phyloP scores from a whole-genome alignment of 1,140 invertebrate genomes.

The Philopotamus ludificatus region DNA sequence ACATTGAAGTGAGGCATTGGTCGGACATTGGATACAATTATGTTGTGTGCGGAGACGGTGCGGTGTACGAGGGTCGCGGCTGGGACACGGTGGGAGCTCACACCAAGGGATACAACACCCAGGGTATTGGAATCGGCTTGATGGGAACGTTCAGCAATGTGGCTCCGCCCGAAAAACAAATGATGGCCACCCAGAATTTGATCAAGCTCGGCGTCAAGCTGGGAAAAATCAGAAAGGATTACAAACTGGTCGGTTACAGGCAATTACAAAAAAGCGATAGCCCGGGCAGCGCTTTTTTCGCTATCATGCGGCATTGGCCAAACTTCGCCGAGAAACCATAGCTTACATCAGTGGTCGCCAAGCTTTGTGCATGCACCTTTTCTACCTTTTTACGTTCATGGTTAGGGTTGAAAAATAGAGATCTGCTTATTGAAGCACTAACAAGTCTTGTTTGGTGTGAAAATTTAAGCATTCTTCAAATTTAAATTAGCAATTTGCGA shows the following conservation, averaged over 20 bases:
- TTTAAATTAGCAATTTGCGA: too few relatives aligned
- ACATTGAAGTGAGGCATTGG: conserved; percentile 65
- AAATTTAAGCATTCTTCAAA: too few relatives aligned
- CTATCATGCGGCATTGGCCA: conserved; percentile 60
- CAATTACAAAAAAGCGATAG: conserved; percentile 62
- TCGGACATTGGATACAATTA: conserved; percentile 69
- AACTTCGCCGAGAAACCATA: too few relatives aligned
- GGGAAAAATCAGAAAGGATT: conserved; percentile 56
- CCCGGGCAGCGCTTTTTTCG: conserved; percentile 61
- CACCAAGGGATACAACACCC: conserved; percentile 64
- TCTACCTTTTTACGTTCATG: too few relatives aligned
- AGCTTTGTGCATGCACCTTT: too few relatives aligned
- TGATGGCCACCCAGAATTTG: conserved; percentile 57
- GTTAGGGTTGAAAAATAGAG: too few relatives aligned
- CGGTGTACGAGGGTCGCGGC: conserved; percentile 65
- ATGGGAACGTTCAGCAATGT: conserved; percentile 63
- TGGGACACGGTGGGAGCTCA: conserved; percentile 68
- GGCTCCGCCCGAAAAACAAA: conserved; percentile 53
- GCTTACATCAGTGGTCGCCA: too few relatives aligned
- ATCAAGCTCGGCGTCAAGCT: conserved; percentile 57
- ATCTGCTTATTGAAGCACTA: too few relatives aligned
- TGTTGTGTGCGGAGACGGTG: conserved; percentile 70
- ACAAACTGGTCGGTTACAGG: conserved; percentile 63
- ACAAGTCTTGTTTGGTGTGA: too few relatives aligned
- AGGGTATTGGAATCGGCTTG: conserved; percentile 65